Evolutionary conservation across 2,888 invertebrate genomes (phyloP), one percentile per base, ranked within the genome.

Genomic region (Cerastoderma edule): DNA sequence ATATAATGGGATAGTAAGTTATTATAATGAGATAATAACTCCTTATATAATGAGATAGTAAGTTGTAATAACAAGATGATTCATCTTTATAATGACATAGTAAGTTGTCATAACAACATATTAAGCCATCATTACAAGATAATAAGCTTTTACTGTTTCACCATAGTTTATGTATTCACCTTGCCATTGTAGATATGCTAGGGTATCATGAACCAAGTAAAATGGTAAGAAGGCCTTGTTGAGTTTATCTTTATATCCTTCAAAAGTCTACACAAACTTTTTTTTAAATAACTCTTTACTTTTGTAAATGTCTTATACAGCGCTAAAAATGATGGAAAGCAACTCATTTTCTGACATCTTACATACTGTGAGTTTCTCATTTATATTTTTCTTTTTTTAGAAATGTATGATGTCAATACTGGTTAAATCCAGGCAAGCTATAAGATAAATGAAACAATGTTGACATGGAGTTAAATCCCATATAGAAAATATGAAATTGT

Each of bases 161-260:
- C n/a, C 39, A 10, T 39, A 10, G 39, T 39, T 16, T 39, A 5
- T 13, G 22, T 32, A 33, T n/a, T 39, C 16, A 60, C 16, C 8
- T 60, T 60, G 39, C 35, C 27, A 60, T 60, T 66, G 32, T 50
- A 50, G 50, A 66, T 66, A 50, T 66, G 28, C 50, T 66, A 66
- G 66, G 50, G 44, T 65, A 28, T 46, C 64, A 64, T 69, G 68
- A 72, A 72, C 48, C 67, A 68, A 66, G 76, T 76, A 35, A 69
- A 57, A 60, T 76, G 76, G 76, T 76, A 76, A 76, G 76, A 67
- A 44, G 60, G 35, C 60, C 33, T 35, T 66, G 35, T 66, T 35
- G 50, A 66, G 22, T 4, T 65, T 57, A 2, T 28, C 16, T 28
- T 57, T 32, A 30, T 28, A 16, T 16, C 22, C 2, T 22, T 8